phyloP scores from a whole-genome alignment of 2,113 vertebrate genomes.

The Hyaena hyaena region DNA sequence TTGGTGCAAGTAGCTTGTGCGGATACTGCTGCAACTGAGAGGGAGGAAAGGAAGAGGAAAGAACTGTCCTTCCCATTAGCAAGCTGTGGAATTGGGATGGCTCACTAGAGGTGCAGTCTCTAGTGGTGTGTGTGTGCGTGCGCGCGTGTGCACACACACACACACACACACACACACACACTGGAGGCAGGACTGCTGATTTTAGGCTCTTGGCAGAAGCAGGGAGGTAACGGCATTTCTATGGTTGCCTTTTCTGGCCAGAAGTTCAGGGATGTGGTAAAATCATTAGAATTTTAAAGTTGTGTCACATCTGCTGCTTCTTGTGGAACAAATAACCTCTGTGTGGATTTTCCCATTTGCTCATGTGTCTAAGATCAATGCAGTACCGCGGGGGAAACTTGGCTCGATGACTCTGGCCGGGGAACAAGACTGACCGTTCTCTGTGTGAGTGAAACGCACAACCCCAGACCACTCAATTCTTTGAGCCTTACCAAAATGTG shows the following conservation, averaged over 20 bases:
- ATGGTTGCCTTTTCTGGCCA: background rate
- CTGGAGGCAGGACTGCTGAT: too few species aligned
- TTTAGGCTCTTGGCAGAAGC: background rate
- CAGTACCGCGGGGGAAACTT: background rate
- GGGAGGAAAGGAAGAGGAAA: background rate
- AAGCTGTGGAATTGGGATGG: background rate
- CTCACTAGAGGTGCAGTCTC: background rate
- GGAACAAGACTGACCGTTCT: background rate
- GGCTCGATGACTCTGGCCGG: background rate
- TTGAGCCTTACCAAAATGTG: background rate
- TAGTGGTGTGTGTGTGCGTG: background rate
- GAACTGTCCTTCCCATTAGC: background rate
- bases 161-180: too few species aligned
- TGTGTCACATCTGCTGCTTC: slow-evolving; percentile 5
- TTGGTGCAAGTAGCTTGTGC: background rate
- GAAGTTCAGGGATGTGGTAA: background rate
- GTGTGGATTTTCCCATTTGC: background rate
- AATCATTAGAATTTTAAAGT: slow-evolving; percentile 50
- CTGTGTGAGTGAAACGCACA: background rate
- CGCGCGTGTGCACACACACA: background rate
- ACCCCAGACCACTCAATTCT: background rate
- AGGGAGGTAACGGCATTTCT: background rate
- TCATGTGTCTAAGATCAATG: background rate
- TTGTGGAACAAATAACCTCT: slow-evolving; percentile 41
- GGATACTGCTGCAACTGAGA: background rate